Evolutionary conservation across 2,797 vertebrate genomes (phyloP).

Genomic region (Sorex maritimensis): DNA sequence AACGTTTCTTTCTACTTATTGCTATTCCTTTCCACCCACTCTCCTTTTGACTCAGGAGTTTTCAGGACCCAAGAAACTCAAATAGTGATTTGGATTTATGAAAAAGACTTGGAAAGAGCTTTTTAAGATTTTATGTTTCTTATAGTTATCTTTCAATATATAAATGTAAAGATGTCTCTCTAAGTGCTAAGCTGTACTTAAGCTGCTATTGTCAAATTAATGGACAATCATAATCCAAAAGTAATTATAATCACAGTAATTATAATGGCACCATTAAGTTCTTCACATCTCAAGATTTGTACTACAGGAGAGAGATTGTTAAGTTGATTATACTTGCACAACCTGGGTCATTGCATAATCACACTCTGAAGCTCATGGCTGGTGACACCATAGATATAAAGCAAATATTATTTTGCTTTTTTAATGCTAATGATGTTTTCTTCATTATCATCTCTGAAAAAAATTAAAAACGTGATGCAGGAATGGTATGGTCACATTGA

Average conservation of each 20-base stretch:
- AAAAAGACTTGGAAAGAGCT: background rate
- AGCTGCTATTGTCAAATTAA: constrained; percentile 69
- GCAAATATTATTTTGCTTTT: constrained; percentile 51
- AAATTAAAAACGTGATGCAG: background rate
- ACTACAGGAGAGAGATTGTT: constrained; percentile 55
- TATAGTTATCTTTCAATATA: constrained; percentile 52
- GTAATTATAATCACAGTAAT: constrained; percentile 75
- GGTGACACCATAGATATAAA: background rate
- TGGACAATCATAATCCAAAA: constrained; percentile 56
- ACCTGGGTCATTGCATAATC: background rate
- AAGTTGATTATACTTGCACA: constrained; percentile 34
- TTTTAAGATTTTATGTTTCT: constrained; percentile 39
- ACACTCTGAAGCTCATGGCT: background rate
- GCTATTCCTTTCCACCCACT: background rate
- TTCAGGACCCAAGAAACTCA: background rate
- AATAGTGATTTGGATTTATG: background rate
- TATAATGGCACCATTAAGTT: constrained; percentile 51
- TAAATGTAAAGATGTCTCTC: constrained; percentile 70
- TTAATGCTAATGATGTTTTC: constrained; percentile 1
- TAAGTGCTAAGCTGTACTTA: constrained; percentile 66
- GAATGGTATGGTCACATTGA: background rate
- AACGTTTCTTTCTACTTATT: background rate
- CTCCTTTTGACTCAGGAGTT: background rate
- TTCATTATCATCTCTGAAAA: background rate
- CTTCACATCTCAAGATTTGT: constrained; percentile 41